Evolutionary conservation across 2,888 invertebrate genomes (phyloP).

Genomic region (Chouioia cunea): DNA sequence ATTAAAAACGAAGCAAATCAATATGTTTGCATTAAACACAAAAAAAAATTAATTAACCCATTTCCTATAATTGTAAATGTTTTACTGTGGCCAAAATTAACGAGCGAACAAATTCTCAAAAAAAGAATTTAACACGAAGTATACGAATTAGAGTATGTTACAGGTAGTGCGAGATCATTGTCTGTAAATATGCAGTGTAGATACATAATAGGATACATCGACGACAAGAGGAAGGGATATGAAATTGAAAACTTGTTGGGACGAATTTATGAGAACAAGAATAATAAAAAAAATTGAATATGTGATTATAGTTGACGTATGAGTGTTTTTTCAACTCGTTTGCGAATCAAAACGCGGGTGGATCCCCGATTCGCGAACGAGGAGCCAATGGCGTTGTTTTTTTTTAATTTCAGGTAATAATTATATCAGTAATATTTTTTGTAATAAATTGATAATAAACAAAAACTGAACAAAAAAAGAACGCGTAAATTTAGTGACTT

Average conservation of each 20-base stretch:
- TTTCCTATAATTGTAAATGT: neutral
- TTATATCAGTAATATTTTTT: conserved; percentile 46
- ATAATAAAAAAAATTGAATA: conserved; percentile 13
- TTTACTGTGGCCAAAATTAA: neutral
- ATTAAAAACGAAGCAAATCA: conserved; percentile 1
- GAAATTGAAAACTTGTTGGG: too few relatives aligned
- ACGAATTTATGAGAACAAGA: too few relatives aligned
- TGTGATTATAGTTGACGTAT: conserved; percentile 44
- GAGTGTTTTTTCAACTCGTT: conserved; percentile 11
- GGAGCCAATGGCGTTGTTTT: conserved; percentile 41
- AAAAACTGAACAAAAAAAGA: conserved; percentile 24
- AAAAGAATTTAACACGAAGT: conserved; percentile 1
- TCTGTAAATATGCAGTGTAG: conserved; percentile 21
- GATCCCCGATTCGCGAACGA: conserved; percentile 31
- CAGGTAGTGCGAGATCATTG: conserved; percentile 41
- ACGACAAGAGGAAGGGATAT: too few relatives aligned
- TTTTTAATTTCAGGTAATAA: conserved; percentile 45
- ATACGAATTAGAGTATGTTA: conserved; percentile 16
- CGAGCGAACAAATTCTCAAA: neutral
- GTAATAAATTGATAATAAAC: conserved; percentile 47
- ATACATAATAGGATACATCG: neutral
- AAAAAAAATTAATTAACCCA: conserved; percentile 2
- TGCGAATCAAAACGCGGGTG: conserved; percentile 18
- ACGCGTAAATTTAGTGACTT: neutral
- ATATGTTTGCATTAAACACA: too few relatives aligned